Conservation (phyloP, 2,113 vertebrate species). For the Rafetus swinhoei region DNA sequence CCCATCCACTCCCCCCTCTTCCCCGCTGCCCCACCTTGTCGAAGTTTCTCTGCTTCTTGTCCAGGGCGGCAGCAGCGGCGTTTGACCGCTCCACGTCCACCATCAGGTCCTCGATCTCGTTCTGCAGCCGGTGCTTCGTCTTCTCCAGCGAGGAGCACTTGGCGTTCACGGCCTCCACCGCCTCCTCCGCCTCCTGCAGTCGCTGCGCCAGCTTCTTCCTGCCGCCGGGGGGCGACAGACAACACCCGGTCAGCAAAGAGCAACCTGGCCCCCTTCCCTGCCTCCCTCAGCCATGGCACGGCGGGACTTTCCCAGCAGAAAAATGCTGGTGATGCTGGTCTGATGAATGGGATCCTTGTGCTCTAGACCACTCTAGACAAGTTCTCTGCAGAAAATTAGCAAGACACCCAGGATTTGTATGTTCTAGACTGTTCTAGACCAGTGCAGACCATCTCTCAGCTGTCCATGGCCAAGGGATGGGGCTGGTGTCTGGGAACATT, state of each 20-base stretch:
- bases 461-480: neutral
- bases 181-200: conserved; percentile 90
- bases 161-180: conserved; percentile 90
- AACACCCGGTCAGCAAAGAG: neutral
- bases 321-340: neutral
- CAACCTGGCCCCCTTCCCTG: neutral
- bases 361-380: neutral
- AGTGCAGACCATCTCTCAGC: neutral
- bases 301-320: neutral
- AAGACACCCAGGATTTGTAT: too few relatives aligned
- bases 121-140: conserved; percentile 93
- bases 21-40: conserved; percentile 84
- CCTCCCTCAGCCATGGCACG: neutral
- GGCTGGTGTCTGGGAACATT: neutral
- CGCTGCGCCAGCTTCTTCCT: conserved; percentile 95
- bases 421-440: neutral
- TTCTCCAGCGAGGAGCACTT: conserved; percentile 95
- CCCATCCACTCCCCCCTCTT: neutral
- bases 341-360: neutral
- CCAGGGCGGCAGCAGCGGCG: conserved; percentile 82
- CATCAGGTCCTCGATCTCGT: conserved; percentile 95
- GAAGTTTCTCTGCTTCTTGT: conserved; percentile 93
- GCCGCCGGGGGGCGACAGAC: neutral
- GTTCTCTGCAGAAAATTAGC: too few relatives aligned
- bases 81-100: conserved; percentile 88